Base-by-base conservation (phyloP, 1,140 invertebrate species). In the Probaryconus sp. region DNA sequence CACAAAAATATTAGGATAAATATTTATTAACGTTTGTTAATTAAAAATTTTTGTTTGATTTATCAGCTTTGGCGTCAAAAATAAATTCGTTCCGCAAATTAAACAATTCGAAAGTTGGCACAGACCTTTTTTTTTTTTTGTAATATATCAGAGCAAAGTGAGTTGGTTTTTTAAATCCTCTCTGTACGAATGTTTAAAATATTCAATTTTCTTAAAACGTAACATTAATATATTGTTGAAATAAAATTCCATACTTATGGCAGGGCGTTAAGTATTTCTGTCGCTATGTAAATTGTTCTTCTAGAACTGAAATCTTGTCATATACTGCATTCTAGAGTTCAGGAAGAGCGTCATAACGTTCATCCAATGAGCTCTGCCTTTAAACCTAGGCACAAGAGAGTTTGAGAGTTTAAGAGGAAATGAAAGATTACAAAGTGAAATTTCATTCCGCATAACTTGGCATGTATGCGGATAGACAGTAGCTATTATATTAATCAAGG, bases 401-500 rank as follows among this genome's bases (percentile, higher is more conserved):
- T 35, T 7, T 40, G 40, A 11, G 31, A 43, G 33, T 56, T 58
- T 56, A 40, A 67, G 63, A 67, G 51, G 43, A 67, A 56, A 67
- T 67, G 63, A 67, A 67, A 58, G 51, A 67, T 67, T 67, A 58
- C 43, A 35, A 20, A 7, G 14, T 21, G 10, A 67, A 56, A 67
- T 67, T 67, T 43, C 43, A 67, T 67, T 67, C 24, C 35, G 26
- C 63, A 56, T 67, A 67, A 68, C 45, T 68, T 53, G 40, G 28
- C 53, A 14, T 14, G 51, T 56, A 56, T 43, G 42, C 26, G 53
- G 56, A 56, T 24, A n/a, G 31, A 58, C 43, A 10, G 56, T 50
- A 20, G 43, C 53, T 48, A 68, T 56, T 68, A 56, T 58, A 68
- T 58, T 48, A 43, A 53, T 56, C 48, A 53, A 64, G 47, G 24